Percentiles rank a stretch among this genome's conserved stretches.
Conservation (phyloP, 1,140 invertebrate genomes). For the Drosophila leontia region DNA sequence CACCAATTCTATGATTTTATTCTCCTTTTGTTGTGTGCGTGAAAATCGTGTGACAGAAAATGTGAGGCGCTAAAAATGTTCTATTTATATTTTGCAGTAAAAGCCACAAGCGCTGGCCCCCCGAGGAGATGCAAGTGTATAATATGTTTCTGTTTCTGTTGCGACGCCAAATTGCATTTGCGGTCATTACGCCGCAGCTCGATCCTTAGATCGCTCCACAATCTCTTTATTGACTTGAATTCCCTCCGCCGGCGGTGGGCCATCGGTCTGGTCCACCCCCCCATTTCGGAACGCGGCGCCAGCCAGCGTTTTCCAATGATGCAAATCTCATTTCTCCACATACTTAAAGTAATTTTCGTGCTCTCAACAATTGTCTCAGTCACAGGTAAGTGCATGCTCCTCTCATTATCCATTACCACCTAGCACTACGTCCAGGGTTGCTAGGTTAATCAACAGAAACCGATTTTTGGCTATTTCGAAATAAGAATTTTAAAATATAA, state of each 20-base stretch:
- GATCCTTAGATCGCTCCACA: constrained; percentile 60
- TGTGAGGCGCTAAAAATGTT: constrained; percentile 75
- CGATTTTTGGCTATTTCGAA: background rate
- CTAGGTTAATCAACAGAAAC: background rate
- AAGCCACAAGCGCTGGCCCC: constrained; percentile 53
- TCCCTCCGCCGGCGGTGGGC: constrained; percentile 16
- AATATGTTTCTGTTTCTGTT: constrained; percentile 75
- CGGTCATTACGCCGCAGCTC: constrained; percentile 65
- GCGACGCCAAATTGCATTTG: constrained; percentile 77
- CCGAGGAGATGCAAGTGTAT: constrained; percentile 76
- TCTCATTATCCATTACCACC: constrained; percentile 1
- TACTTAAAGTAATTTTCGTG: constrained; percentile 84
- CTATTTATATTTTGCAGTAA: constrained; percentile 82
- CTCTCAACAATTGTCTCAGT: constrained; percentile 84
- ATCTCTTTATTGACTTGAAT: constrained; percentile 19
- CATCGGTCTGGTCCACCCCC: constrained; percentile 18
- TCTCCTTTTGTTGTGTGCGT: constrained; percentile 35
- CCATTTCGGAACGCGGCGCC: constrained; percentile 22
- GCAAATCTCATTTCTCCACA: constrained; percentile 67
- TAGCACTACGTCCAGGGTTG: background rate
- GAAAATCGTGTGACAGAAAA: constrained; percentile 65
- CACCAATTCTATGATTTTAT: constrained; percentile 25
- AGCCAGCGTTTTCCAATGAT: constrained; percentile 63
- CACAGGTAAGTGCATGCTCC: constrained; percentile 64
- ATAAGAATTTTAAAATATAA: background rate